Percentiles rank a stretch among this genome's conserved stretches.
Evolutionary conservation across 2,797 vertebrate genomes (phyloP).

Genomic region (Phataginus tetradactyla): DNA sequence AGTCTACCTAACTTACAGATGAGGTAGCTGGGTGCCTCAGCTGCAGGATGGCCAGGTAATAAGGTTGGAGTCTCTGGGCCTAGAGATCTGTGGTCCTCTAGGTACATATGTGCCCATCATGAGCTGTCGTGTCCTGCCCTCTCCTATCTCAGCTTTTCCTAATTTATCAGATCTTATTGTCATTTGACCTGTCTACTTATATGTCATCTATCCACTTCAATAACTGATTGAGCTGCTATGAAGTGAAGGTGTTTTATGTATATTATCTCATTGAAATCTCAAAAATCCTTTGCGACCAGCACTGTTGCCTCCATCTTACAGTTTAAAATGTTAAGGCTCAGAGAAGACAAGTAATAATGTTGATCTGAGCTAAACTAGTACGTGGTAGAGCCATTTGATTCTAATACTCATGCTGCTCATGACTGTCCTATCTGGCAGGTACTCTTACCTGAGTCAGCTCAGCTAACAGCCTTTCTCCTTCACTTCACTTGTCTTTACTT

Average conservation of each 20-base stretch:
- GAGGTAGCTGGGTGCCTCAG: not conserved
- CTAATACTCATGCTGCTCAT: not conserved
- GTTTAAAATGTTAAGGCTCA: not conserved
- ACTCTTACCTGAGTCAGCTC: not conserved
- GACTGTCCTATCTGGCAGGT: not conserved
- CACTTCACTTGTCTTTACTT: not conserved
- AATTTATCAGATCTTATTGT: not conserved
- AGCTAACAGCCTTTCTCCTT: not conserved
- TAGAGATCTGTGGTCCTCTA: not conserved
- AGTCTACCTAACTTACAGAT: not conserved
- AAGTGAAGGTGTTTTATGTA: not conserved
- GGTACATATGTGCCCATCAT: not conserved
- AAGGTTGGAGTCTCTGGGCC: not conserved
- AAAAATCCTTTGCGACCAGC: not conserved
- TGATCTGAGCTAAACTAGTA: not conserved
- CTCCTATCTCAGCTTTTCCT: not conserved
- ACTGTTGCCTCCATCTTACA: not conserved
- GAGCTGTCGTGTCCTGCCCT: not conserved
- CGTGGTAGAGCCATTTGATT: not conserved
- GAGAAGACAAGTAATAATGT: not conserved
- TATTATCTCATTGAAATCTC: not conserved
- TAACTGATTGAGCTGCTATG: not conserved
- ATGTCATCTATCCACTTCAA: not conserved
- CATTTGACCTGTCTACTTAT: not conserved
- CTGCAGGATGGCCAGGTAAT: not conserved